Evolutionary conservation across 2,888 invertebrate species (phyloP).

Genomic region (Nudaria mundana): DNA sequence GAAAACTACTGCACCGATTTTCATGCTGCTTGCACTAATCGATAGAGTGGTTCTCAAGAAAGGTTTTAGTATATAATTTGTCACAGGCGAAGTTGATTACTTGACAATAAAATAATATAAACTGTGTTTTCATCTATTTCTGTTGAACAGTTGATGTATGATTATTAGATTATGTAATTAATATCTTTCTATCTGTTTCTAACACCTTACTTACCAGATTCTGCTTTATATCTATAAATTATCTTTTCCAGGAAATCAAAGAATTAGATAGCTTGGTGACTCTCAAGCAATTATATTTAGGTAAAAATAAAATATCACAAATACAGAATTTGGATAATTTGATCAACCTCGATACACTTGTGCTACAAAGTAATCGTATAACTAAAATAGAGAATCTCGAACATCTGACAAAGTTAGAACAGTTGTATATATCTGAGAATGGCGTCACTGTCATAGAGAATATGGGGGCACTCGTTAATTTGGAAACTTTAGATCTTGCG

Average conservation of each 20-base stretch:
- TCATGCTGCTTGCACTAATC: no score
- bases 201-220: no score
- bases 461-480: constrained; percentile 83
- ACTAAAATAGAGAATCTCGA: constrained; percentile 93
- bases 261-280: constrained; percentile 89
- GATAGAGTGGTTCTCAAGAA: no score
- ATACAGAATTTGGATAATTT: constrained; percentile 91
- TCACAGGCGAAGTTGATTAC: neutral
- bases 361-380: constrained; percentile 95
- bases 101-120: neutral
- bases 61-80: no score
- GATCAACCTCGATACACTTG: constrained; percentile 88
- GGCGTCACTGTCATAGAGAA: constrained; percentile 91
- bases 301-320: constrained; percentile 96
- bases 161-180: no score
- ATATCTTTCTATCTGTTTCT: no score
- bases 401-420: constrained; percentile 86
- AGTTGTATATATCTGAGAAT: constrained; percentile 97
- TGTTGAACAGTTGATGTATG: no score
- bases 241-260: constrained; percentile 88
- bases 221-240: no score
- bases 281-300: constrained; percentile 91
- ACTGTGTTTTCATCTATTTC: no score
- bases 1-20: no score
- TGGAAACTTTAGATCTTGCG: constrained; percentile 95